Base-by-base conservation (phyloP, 2,888 invertebrate species). In the Acrobasis consociella region DNA sequence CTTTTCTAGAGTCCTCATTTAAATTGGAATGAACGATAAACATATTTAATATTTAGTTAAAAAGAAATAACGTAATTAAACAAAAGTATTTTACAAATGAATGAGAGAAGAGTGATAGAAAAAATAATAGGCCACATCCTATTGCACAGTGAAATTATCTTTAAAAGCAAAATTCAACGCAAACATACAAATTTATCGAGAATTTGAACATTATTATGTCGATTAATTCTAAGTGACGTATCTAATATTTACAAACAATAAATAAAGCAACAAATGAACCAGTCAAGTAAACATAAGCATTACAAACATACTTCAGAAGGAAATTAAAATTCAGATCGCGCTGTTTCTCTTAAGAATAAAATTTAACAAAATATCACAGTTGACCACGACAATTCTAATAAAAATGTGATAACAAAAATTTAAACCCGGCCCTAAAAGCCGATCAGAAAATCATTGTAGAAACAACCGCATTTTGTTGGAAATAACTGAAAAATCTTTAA, bases 311-410 rank as follows among this genome's bases (percentile, higher is more conserved):
- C 76, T 46, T 69, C 66, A 72, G 68, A 76, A 72, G 71, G 72
- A 76, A 81, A 78, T 70, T 74, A 81, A 81, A 78, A 85, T 85
- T 75, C 74, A 82, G 81, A 83, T 81, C 78, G 80, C 76, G 77
- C 73, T 83, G 82, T 80, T 82, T 77, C 80, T 82, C 87, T 85
- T 89, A 90, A 81, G 83, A 87, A 89, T 86, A 85, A 89, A 89
- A 86, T 90, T 91, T 89, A 92, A 92, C 90, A 89, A 90, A 92
- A 91, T 92, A 92, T 92, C 92, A 92, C 92, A 92, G 92, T 85
- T 89, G 87, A 90, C 91, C 89, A 91, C 91, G 91, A 91, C 84
- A 86, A 82, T 87, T 85, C 78, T 81, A 81, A 82, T 71, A 79
- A 82, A 60, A 83, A 81, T 74, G 82, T 84, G 86, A 82, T 79